Conservation (phyloP, 2,797 vertebrate genomes). For the Meda fulgida region DNA sequence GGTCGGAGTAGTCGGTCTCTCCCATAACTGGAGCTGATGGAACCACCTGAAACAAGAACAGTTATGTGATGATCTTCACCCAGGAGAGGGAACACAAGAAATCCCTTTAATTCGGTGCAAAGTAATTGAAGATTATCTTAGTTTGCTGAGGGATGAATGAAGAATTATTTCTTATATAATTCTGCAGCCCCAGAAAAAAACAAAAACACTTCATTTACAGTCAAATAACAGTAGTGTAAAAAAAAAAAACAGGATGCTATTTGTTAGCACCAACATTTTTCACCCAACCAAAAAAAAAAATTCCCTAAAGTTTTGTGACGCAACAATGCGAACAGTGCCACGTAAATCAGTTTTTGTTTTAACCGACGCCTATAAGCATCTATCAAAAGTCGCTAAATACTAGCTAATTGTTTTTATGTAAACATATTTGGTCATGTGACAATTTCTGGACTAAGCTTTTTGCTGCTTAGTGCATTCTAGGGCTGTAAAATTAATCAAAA, state of each 20-base stretch:
- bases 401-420: not conserved
- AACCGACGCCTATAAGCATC: not conserved
- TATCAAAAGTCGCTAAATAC: not conserved
- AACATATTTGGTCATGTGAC: too few relatives aligned
- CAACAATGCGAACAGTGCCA: not conserved
- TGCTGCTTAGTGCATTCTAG: not conserved
- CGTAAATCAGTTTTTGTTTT: not conserved
- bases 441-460: too few relatives aligned
- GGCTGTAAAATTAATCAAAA: not conserved
- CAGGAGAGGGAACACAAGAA: slow-evolving; percentile 53
- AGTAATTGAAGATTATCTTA: not conserved
- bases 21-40: slow-evolving; percentile 72
- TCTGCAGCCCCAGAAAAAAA: not conserved
- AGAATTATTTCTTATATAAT: not conserved
- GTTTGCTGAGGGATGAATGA: slow-evolving; percentile 3
- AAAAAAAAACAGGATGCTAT: too few relatives aligned
- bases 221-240: too few relatives aligned
- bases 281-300: too few relatives aligned
- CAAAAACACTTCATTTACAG: not conserved
- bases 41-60: slow-evolving; percentile 68
- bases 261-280: not conserved
- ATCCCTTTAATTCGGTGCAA: not conserved
- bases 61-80: not conserved
- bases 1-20: slow-evolving; percentile 88
- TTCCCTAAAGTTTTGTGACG: too few relatives aligned